Conservation (phyloP, 2,888 invertebrate genomes). For the Dinocampus coccinellae region DNA sequence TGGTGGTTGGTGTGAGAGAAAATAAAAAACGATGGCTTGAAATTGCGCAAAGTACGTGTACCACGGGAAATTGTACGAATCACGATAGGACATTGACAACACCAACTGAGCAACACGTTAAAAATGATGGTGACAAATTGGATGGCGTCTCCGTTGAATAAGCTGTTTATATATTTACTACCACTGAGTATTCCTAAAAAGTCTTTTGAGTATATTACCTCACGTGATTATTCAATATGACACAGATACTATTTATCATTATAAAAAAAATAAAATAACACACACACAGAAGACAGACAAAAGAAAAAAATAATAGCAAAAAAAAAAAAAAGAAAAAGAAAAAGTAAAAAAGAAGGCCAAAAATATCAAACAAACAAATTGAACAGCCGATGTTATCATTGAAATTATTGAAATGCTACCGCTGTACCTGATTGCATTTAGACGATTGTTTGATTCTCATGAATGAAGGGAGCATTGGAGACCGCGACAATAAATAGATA, state of each 20-base stretch:
- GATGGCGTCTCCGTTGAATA: conserved; percentile 40
- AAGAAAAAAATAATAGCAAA: neutral
- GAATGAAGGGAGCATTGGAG: conserved; percentile 1
- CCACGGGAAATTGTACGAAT: conserved; percentile 61
- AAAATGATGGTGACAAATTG: conserved; percentile 53
- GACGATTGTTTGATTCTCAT: conserved; percentile 21
- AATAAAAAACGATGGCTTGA: conserved; percentile 90
- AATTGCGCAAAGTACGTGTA: conserved; percentile 71
- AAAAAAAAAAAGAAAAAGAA: neutral
- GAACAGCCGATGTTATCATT: neutral
- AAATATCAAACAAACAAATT: neutral
- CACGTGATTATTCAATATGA: neutral
- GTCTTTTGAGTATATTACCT: conserved; percentile 30
- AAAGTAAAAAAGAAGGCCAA: neutral
- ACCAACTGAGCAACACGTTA: conserved; percentile 40
- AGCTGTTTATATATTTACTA: conserved; percentile 15
- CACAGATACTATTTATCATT: conserved; percentile 6
- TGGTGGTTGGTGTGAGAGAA: conserved; percentile 85
- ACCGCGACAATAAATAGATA: neutral
- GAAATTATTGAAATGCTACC: conserved; percentile 29
- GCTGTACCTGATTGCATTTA: conserved; percentile 40
- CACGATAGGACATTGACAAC: conserved; percentile 60
- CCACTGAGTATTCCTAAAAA: conserved; percentile 28
- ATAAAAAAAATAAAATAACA: neutral
- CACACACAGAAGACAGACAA: neutral